Evolutionary conservation across 2,888 invertebrate species (phyloP).

Genomic region (Tubulanus polymorphus): DNA sequence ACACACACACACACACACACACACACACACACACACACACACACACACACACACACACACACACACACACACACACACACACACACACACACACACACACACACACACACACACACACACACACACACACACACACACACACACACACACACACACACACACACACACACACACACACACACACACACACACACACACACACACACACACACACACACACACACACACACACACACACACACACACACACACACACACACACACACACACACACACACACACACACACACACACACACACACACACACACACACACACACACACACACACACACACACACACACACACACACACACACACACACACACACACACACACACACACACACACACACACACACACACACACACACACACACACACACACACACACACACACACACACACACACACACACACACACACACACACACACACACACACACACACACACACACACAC

Average conservation of each 20-base stretch:
- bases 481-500: constrained; percentile 9
- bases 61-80: constrained; percentile 16
- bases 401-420: constrained; percentile 8
- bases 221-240: constrained; percentile 13
- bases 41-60: constrained; percentile 15
- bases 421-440: constrained; percentile 8
- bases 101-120: constrained; percentile 14
- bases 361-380: constrained; percentile 7
- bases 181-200: constrained; percentile 13
- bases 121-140: constrained; percentile 13
- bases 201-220: constrained; percentile 14
- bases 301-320: constrained; percentile 13
- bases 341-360: constrained; percentile 8
- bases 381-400: constrained; percentile 5
- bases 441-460: constrained; percentile 7
- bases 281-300: constrained; percentile 13
- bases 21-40: constrained; percentile 15
- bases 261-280: constrained; percentile 13
- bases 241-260: constrained; percentile 13
- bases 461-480: constrained; percentile 2
- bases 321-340: constrained; percentile 10
- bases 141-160: constrained; percentile 15
- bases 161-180: constrained; percentile 15
- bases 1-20: constrained; percentile 14
- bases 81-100: constrained; percentile 13